A percentile compares a stretch with the other conserved stretches of the same genome.
Conservation (phyloP, 2,888 invertebrate genomes). For the Melanotus villosus region DNA sequence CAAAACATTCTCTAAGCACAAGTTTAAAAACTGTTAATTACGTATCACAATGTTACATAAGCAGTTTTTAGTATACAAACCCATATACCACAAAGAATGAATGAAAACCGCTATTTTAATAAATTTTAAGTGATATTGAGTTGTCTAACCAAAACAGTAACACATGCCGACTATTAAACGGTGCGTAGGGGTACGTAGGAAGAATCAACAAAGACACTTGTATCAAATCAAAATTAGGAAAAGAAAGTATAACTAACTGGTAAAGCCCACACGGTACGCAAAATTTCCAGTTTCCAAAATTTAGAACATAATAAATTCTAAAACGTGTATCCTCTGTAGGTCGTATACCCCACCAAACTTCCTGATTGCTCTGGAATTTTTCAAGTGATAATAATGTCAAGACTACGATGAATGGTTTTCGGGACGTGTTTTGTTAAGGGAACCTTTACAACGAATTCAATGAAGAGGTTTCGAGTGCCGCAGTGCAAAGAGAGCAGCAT, state of each 20-base stretch:
- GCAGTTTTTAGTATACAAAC: too few relatives aligned
- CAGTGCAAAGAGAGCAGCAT: slow-evolving; percentile 13
- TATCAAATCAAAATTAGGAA: slow-evolving; percentile 17
- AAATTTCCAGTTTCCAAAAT: slow-evolving; percentile 6
- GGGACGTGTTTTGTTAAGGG: slow-evolving; percentile 13
- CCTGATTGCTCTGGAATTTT: slow-evolving; percentile 33
- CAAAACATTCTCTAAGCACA: too few relatives aligned
- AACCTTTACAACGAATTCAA: not conserved
- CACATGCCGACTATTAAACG: slow-evolving; percentile 11
- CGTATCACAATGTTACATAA: too few relatives aligned
- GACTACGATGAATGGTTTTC: slow-evolving; percentile 19
- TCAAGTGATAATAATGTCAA: slow-evolving; percentile 25
- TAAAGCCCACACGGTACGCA: not conserved
- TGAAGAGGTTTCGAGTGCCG: not conserved
- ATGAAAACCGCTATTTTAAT: slow-evolving; percentile 28
- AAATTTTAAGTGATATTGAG: slow-evolving; percentile 29
- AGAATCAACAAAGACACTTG: slow-evolving; percentile 27
- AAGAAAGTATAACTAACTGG: not conserved
- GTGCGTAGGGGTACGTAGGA: slow-evolving; percentile 31
- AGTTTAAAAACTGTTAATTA: too few relatives aligned
- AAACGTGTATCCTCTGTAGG: not conserved
- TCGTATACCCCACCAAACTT: not conserved
- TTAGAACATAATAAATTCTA: too few relatives aligned
- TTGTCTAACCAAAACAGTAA: slow-evolving; percentile 31
- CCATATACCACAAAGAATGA: slow-evolving; percentile 23